Base-by-base conservation (phyloP, 2,797 vertebrate genomes). In the Antrozous pallidus region DNA sequence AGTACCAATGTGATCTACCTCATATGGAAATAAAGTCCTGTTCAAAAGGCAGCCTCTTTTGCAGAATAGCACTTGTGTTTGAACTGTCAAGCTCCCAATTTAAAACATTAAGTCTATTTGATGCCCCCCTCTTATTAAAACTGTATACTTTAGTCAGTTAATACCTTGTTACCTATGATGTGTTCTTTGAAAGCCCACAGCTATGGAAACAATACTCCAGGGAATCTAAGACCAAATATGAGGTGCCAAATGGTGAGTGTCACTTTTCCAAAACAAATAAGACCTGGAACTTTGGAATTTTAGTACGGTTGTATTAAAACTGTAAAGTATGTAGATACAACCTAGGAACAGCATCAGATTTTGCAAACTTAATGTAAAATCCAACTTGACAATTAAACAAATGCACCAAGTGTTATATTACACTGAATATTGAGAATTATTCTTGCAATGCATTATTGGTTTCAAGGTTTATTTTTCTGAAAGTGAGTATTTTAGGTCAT, bases 401-500 rank as follows among this genome's bases (percentile, higher is more conserved):
- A 94, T 77, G 16, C 90, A 20, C 40, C 51, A 40, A 71, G 40
- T 47, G 26, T 91, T 85, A 58, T 20, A 56, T 88, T 83, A 79
- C 36, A 79, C 20, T 61, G 69, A 93, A 90, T 91, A 88, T 11
- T 84, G 58, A 95, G 73, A 95, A 71, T 67, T 79, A 91, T 42
- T 84, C 77, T 71, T 85, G 3, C 26, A 81, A 89, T 74, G 51
- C 45, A 22, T 69, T 67, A 17, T 49, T 58, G 40, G 58, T 88
- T 78, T 71, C 12, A 61, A 92, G 54, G 61, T 94, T 96, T 96
- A 61, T 95, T 95, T 95, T 96, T 78, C 65, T 95, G 93, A 20
- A 71, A 87, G 67, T 45, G 47, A 73, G 16, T 74, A 67, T 91
- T 94, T 94, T 51, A 93, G 28, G 40, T 91, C 69, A 61, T 10